Evolutionary conservation across 1,140 invertebrate genomes (phyloP), one percentile per base, ranked within the genome.

Genomic region (Pygmarrhopalites habei): DNA sequence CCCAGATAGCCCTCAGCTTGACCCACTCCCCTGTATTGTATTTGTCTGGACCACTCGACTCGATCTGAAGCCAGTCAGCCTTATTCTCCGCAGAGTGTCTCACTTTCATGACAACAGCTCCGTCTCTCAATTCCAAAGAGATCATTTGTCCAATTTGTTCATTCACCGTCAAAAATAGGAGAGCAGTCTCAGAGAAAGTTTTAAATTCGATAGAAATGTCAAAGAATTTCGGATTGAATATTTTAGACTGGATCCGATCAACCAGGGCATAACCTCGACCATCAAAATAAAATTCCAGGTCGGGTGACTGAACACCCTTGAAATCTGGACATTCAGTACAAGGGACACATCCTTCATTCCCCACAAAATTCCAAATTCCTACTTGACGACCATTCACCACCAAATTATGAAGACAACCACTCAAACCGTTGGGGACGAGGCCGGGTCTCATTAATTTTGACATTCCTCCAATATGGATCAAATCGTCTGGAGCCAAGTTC

Each of bases 311-410:
- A 21, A 43, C 17, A 7, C 65, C 51, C 7, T 14, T 17, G 1
- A 23, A 10, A 21, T 29, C n/a, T 2, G 60, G 60, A 56, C 86
- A 86, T 76, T 87, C 83, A 14, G 83, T 82, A 67, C 88, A 90
- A 17, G 85, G 86, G 47, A 78, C 79, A 72, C 92, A 96, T 7
- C 82, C 82, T 61, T 79, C 79, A 66, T 80, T 82, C 35, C 82
- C 80, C 30, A 79, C 77, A 73, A 94, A 96, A 76, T 95, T 90
- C 89, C 90, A 96, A 0, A 96, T 77, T 0, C 93, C 92, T 47
- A 96, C 77, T 0, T 81, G 83, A 30, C 83, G 81, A 4, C 85
- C 86, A 75, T 95, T 89, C 1, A 92, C 77, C 62, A 80, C 80
- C 0, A 94, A 76, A 65, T 88, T 83, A 74, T 92, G 82, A 5